phyloP scores from a whole-genome alignment of 2,888 invertebrate genomes.

The Salticus scenicus region DNA sequence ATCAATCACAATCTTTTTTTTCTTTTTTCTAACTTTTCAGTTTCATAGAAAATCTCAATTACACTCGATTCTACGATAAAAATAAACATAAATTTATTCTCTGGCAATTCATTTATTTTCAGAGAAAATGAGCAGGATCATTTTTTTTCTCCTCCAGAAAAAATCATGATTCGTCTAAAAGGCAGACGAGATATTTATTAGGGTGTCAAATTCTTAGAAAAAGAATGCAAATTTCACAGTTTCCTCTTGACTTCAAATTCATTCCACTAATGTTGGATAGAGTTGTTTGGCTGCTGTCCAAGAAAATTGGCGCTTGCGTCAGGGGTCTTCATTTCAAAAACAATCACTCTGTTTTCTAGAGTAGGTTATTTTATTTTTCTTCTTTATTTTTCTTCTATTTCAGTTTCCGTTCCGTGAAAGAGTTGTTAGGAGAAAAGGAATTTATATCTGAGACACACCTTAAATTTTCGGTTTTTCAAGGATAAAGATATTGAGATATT shows the following conservation, averaged over 20 bases:
- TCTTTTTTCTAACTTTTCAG: too few species aligned
- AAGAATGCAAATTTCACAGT: background rate
- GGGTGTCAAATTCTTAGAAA: background rate
- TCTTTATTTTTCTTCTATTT: background rate
- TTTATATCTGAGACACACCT: background rate
- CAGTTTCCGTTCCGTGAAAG: background rate
- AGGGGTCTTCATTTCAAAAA: background rate
- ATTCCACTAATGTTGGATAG: background rate
- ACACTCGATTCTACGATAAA: too few species aligned
- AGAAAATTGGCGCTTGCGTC: background rate
- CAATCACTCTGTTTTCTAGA: background rate
- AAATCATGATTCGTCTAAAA: background rate
- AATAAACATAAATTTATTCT: too few species aligned
- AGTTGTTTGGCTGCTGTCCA: constrained; percentile 1
- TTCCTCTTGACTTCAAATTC: background rate
- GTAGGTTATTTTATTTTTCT: background rate
- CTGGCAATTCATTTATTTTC: too few species aligned
- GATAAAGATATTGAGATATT: background rate
- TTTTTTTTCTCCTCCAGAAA: background rate
- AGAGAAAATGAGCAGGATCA: too few species aligned
- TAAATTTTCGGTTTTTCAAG: background rate
- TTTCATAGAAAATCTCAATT: too few species aligned
- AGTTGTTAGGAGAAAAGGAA: background rate
- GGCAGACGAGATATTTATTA: background rate
- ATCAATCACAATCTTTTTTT: too few species aligned